Evolutionary conservation across 2,888 invertebrate species (phyloP).

Genomic region (Uloborus plumipes): DNA sequence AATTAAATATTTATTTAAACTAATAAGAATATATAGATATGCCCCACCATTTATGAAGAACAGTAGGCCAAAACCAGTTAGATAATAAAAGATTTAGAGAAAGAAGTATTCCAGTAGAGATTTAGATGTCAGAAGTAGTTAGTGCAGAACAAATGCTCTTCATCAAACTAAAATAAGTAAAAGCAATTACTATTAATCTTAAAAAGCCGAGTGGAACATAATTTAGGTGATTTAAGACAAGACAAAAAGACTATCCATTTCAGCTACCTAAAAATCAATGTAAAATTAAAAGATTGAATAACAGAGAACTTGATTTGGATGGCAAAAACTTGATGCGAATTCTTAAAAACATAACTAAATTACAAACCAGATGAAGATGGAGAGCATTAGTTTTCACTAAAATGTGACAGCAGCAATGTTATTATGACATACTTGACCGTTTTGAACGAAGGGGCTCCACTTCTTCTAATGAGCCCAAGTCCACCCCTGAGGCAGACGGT

Average conservation of each 20-base stretch:
- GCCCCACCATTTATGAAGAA: too few relatives aligned
- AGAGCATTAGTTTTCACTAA: constrained; percentile 54
- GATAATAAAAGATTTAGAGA: constrained; percentile 17
- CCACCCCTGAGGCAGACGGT: constrained; percentile 67
- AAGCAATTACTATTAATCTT: not conserved
- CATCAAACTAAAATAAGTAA: constrained; percentile 22
- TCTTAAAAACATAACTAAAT: too few relatives aligned
- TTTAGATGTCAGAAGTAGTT: constrained; percentile 7
- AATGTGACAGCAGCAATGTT: constrained; percentile 51
- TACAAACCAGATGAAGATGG: constrained; percentile 16
- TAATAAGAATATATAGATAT: too few relatives aligned
- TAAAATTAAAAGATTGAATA: too few relatives aligned
- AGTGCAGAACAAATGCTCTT: constrained; percentile 53
- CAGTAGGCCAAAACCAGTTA: constrained; percentile 4
- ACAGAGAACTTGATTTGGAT: too few relatives aligned
- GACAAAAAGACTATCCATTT: too few relatives aligned
- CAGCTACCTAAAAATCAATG: too few relatives aligned
- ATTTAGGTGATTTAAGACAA: too few relatives aligned
- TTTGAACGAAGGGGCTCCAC: constrained; percentile 87
- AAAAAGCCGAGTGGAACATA: not conserved
- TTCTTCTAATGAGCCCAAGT: constrained; percentile 79
- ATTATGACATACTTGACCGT: constrained; percentile 82
- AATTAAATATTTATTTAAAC: too few relatives aligned
- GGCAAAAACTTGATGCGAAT: too few relatives aligned
- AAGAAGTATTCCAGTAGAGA: constrained; percentile 21